phyloP scores from a whole-genome alignment of 2,797 vertebrate genomes.

The Sebastes kiyomatsui region DNA sequence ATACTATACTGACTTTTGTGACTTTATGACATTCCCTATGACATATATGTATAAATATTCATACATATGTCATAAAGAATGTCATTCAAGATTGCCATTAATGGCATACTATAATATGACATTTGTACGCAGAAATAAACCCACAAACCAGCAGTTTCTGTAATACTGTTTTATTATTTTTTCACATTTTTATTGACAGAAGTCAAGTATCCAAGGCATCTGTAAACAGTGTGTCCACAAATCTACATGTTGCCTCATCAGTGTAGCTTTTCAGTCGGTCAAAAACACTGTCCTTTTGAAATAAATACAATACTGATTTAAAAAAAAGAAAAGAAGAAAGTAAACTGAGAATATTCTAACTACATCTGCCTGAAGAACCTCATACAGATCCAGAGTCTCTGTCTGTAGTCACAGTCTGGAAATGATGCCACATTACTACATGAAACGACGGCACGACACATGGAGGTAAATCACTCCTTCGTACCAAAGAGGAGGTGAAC shows the following conservation, averaged over 20 bases:
- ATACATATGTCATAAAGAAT: too few species aligned
- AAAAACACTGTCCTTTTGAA: constrained; percentile 46
- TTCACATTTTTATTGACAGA: constrained; percentile 83
- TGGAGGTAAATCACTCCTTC: neutral
- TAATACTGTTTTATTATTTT: constrained; percentile 65
- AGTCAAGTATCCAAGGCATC: constrained; percentile 84
- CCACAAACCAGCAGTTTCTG: constrained; percentile 1
- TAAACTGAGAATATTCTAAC: constrained; percentile 21
- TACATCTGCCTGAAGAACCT: constrained; percentile 40
- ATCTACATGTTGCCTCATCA: constrained; percentile 70
- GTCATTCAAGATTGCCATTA: too few species aligned
- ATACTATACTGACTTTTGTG: neutral
- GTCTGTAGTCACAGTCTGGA: constrained; percentile 11
- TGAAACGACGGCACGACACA: neutral
- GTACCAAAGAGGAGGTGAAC: neutral
- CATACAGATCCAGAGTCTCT: neutral
- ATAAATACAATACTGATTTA: constrained; percentile 66
- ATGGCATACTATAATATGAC: neutral
- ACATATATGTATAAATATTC: neutral
- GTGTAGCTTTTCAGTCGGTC: constrained; percentile 35
- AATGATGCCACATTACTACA: neutral
- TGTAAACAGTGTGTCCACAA: constrained; percentile 85
- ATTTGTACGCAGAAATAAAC: neutral
- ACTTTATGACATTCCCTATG: neutral
- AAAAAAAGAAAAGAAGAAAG: neutral